These are phyloP conservation scores for Pyrgus malvae DNA, from an alignment of 2,888 invertebrate species.

Conservation along the genomic window DNA sequence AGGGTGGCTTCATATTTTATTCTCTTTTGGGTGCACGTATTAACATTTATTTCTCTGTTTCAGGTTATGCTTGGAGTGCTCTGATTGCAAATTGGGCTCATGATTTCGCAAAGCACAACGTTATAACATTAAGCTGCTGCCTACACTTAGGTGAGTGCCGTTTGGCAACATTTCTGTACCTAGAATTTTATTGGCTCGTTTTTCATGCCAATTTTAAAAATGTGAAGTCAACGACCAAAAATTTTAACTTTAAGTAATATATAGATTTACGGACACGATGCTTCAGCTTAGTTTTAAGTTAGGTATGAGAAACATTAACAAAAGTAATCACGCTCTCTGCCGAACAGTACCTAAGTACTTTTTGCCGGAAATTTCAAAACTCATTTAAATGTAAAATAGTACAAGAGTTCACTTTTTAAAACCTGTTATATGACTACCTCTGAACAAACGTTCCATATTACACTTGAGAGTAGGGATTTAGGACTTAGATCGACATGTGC, in stretches of 20 bases:
- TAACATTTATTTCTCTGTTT: slow-evolving; percentile 51
- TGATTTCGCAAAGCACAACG: slow-evolving; percentile 52
- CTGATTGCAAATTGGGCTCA: slow-evolving; percentile 48
- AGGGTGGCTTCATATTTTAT: background rate
- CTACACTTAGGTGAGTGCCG: slow-evolving; percentile 63
- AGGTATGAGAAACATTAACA: too few relatives aligned
- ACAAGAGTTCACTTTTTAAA: too few relatives aligned
- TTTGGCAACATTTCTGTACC: slow-evolving; percentile 24
- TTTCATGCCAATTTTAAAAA: slow-evolving; percentile 1
- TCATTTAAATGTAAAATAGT: too few relatives aligned
- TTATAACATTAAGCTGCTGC: slow-evolving; percentile 73
- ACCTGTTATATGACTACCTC: too few relatives aligned
- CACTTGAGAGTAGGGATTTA: too few relatives aligned
- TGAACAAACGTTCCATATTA: too few relatives aligned
- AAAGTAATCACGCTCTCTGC: too few relatives aligned
- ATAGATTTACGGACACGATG: background rate
- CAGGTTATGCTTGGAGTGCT: slow-evolving; percentile 50
- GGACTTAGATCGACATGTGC: too few relatives aligned
- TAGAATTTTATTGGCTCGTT: slow-evolving; percentile 28
- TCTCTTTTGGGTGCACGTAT: background rate
- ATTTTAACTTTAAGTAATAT: background rate
- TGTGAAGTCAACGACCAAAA: slow-evolving; percentile 19
- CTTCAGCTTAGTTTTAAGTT: too few relatives aligned
- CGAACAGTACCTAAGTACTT: too few relatives aligned
- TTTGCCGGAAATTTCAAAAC: too few relatives aligned